These are phyloP conservation scores for Merluccius polli DNA, from an alignment of 2,797 vertebrate species.

Conservation along the genomic window DNA sequence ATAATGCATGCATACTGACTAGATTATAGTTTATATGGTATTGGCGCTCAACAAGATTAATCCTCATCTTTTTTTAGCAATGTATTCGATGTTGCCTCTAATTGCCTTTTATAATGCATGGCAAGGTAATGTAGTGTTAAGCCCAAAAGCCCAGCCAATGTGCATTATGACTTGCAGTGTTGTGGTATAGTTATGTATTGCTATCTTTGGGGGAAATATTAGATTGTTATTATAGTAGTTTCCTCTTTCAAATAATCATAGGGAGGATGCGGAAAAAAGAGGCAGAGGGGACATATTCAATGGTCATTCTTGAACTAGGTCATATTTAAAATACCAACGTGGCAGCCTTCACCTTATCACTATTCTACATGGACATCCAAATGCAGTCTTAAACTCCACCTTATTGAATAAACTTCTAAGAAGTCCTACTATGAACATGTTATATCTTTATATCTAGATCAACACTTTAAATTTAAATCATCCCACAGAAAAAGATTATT, in stretches of 20 bases:
- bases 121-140: background rate
- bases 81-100: slow-evolving; percentile 50
- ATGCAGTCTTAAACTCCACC: background rate
- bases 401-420: background rate
- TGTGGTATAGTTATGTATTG: slow-evolving; percentile 39
- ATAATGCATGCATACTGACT: slow-evolving; percentile 8
- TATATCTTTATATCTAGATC: background rate
- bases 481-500: background rate
- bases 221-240: slow-evolving; percentile 7
- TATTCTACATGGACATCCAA: background rate
- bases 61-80: slow-evolving; percentile 48
- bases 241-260: background rate
- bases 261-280: background rate
- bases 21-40: slow-evolving; percentile 3
- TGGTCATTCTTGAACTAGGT: background rate
- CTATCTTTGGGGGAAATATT: slow-evolving; percentile 23
- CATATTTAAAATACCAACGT: background rate
- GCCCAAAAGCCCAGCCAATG: slow-evolving; percentile 1
- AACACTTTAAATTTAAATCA: background rate
- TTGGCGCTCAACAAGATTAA: slow-evolving; percentile 43
- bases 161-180: slow-evolving; percentile 41
- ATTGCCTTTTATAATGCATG: slow-evolving; percentile 56
- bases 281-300: background rate
- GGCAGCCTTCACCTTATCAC: background rate
- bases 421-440: background rate